A percentile compares a stretch with the other conserved stretches of the same genome.
These are phyloP conservation scores for Heliconius aoede DNA, from an alignment of 2,888 invertebrate species.

Conservation along the genomic window DNA sequence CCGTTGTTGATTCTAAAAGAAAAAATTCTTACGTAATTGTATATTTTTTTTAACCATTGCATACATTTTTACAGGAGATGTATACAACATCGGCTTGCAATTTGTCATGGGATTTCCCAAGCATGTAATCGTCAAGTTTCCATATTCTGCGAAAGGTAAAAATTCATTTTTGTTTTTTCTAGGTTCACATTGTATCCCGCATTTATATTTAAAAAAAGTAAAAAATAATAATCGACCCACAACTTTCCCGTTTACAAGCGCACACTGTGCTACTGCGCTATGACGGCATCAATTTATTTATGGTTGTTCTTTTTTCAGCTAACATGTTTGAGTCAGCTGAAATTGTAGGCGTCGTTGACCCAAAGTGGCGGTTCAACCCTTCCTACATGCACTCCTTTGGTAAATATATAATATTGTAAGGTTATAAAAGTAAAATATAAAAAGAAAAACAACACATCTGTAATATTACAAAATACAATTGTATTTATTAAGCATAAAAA, in stretches of 20 bases:
- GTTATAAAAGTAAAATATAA: no score
- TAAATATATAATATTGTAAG: slow-evolving; percentile 26
- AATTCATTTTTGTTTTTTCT: neutral
- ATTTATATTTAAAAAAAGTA: no score
- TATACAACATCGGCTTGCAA: slow-evolving; percentile 37
- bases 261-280: no score
- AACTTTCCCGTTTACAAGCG: no score
- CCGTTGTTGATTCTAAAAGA: no score
- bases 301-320: slow-evolving; percentile 32
- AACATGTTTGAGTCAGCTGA: slow-evolving; percentile 46
- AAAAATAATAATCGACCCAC: no score
- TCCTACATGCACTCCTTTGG: slow-evolving; percentile 48
- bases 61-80: slow-evolving; percentile 32
- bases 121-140: slow-evolving; percentile 62
- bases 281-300: neutral
- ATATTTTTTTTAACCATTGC: neutral
- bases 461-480: no score
- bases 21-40: no score
- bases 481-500: no score
- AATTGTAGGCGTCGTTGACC: slow-evolving; percentile 39
- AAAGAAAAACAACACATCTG: no score
- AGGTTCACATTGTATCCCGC: neutral
- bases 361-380: slow-evolving; percentile 45
- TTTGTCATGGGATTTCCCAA: slow-evolving; percentile 40
- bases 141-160: slow-evolving; percentile 88